phyloP scores from a whole-genome alignment of 2,888 invertebrate species.

The Lasioglossum lativentre region DNA sequence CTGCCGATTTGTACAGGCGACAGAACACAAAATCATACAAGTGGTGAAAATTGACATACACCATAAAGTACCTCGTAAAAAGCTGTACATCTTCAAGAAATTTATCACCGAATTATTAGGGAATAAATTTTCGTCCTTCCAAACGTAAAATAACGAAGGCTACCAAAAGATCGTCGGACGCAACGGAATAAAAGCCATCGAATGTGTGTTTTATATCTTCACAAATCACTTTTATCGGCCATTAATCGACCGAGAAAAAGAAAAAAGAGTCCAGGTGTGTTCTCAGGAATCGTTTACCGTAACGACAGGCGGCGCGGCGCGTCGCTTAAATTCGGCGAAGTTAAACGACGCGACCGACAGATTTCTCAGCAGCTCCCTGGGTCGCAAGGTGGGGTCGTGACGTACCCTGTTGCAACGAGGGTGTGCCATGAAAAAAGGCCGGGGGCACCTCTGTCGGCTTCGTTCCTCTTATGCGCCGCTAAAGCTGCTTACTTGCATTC shows the following conservation, averaged over 20 bases:
- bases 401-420: conserved; percentile 61
- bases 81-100: background rate
- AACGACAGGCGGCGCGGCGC: conserved; percentile 26
- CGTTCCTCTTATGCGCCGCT: conserved; percentile 48
- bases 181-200: background rate
- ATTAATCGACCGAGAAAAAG: background rate
- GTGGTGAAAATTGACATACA: background rate
- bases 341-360: conserved; percentile 29
- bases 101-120: background rate
- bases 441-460: conserved; percentile 35
- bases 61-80: background rate
- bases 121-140: background rate
- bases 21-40: background rate
- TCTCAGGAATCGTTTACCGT: conserved; percentile 25
- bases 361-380: conserved; percentile 54
- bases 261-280: conserved; percentile 49
- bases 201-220: conserved; percentile 14
- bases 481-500: conserved; percentile 61
- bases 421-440: conserved; percentile 53
- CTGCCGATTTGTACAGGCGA: background rate
- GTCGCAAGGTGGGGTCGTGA: conserved; percentile 57
- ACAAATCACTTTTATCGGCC: conserved; percentile 13
- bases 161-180: background rate
- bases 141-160: background rate
- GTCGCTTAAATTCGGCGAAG: conserved; percentile 15